phyloP scores from a whole-genome alignment of 2,113 vertebrate genomes.

The Centropus unirufus region DNA sequence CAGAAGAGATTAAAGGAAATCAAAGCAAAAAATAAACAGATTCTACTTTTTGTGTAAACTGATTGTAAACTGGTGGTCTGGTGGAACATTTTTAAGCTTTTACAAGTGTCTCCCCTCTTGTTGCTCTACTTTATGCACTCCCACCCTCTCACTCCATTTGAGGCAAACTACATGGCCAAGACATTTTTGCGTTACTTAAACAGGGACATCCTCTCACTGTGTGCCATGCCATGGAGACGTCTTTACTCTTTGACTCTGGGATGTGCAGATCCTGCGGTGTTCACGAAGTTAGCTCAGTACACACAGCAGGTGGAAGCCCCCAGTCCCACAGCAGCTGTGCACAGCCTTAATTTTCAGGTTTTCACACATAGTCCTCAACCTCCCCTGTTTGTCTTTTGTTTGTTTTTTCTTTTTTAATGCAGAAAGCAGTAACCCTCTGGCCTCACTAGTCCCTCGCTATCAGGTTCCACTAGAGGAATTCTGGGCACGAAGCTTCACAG shows the following conservation, averaged over 20 bases:
- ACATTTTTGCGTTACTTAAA: not conserved
- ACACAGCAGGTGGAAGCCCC: not conserved
- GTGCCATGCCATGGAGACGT: not conserved
- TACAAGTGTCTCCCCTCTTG: not conserved
- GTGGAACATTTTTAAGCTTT: not conserved
- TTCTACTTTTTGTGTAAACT: not conserved
- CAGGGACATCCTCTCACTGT: not conserved
- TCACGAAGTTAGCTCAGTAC: not conserved
- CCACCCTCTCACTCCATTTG: too few species aligned
- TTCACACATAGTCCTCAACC: not conserved
- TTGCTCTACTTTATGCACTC: not conserved
- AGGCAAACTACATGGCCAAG: not conserved
- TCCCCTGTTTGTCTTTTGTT: not conserved
- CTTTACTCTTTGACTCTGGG: not conserved
- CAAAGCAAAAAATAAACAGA: not conserved
- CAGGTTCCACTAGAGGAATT: conserved; percentile 77
- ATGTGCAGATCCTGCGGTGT: not conserved
- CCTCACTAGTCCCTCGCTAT: not conserved
- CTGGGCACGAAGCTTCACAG: conserved; percentile 71
- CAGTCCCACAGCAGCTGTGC: not conserved
- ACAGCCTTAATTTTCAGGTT: conserved; percentile 18
- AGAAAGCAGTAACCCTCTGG: conserved; percentile 51
- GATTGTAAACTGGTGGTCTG: not conserved
- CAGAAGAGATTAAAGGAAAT: not conserved
- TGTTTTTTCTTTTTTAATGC: not conserved